Conservation (phyloP, 2,113 vertebrate species). For the Tichodroma muraria region DNA sequence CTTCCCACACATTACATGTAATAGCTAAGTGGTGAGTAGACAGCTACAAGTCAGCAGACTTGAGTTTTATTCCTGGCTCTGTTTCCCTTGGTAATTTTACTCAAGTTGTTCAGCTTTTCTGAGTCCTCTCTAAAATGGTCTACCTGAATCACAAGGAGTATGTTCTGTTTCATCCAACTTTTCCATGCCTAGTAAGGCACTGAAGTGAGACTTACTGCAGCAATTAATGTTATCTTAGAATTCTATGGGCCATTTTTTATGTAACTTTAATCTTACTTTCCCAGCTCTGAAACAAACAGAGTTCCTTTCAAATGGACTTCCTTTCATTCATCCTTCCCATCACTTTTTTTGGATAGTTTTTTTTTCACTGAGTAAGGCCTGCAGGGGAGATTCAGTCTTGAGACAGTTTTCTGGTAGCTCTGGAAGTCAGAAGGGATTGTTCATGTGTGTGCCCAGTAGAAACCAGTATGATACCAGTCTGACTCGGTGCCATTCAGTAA, state of each 20-base stretch:
- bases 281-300: background rate
- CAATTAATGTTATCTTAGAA: background rate
- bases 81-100: background rate
- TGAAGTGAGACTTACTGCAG: background rate
- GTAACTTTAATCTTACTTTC: background rate
- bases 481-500: fast-evolving
- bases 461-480: background rate
- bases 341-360: background rate
- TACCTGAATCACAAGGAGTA: background rate
- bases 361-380: background rate
- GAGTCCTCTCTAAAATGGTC: background rate
- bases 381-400: background rate
- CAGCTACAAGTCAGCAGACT: background rate
- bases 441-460: background rate
- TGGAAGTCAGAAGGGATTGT: background rate
- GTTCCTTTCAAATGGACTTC: background rate
- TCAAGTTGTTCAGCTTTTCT: background rate
- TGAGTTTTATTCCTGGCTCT: background rate
- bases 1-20: background rate
- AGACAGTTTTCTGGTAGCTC: background rate
- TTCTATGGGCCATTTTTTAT: background rate
- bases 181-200: background rate
- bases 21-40: background rate
- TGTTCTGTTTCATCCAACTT: background rate
- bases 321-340: background rate